phyloP scores from a whole-genome alignment of 1,140 invertebrate species.

The Drosophila arizonae region DNA sequence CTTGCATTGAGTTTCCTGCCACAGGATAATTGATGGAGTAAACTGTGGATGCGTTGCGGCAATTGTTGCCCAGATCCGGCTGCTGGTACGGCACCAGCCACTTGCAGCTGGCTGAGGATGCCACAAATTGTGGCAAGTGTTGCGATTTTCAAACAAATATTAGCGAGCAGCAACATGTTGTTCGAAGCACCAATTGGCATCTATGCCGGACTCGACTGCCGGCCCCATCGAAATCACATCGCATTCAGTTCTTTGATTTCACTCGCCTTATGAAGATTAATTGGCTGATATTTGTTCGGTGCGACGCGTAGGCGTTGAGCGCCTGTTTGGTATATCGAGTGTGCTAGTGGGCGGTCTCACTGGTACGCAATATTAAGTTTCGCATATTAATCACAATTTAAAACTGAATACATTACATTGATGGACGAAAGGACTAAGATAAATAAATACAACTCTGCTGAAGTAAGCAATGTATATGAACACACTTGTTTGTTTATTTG shows the following conservation, averaged over 20 bases:
- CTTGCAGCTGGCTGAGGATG: constrained; percentile 10
- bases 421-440: constrained; percentile 41
- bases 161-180: constrained; percentile 62
- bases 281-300: constrained; percentile 59
- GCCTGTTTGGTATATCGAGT: constrained; percentile 46
- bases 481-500: not conserved
- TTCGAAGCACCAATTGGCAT: constrained; percentile 33
- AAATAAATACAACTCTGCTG: not conserved
- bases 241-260: constrained; percentile 68
- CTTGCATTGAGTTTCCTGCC: constrained; percentile 49
- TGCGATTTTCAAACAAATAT: constrained; percentile 39
- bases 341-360: constrained; percentile 25
- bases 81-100: not conserved
- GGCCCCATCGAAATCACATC: constrained; percentile 63
- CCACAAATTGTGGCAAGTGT: constrained; percentile 40
- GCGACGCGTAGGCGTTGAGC: constrained; percentile 27
- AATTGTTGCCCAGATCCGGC: constrained; percentile 31
- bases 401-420: constrained; percentile 67
- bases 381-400: constrained; percentile 76
- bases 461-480: not conserved
- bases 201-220: constrained; percentile 34
- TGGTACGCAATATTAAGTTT: constrained; percentile 65
- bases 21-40: constrained; percentile 54
- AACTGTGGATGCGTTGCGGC: constrained; percentile 51
- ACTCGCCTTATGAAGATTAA: constrained; percentile 72